phyloP scores from a whole-genome alignment of 2,888 invertebrate genomes.

The Oxytorus armatus region DNA sequence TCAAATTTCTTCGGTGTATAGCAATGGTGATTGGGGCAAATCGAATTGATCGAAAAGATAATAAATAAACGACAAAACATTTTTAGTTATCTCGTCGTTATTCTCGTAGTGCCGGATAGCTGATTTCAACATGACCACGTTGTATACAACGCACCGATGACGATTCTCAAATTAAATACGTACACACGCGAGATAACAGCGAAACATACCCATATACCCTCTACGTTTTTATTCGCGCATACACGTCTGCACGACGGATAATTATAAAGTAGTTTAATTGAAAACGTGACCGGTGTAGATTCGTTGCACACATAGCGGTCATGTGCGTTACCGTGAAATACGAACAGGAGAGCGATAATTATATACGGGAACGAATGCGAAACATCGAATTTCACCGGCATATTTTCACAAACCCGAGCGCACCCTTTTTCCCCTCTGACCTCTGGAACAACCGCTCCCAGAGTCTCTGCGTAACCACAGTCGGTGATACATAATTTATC shows the following conservation, averaged over 20 bases:
- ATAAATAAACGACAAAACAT: slow-evolving; percentile 15
- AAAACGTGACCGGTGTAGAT: slow-evolving; percentile 62
- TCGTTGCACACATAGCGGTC: slow-evolving; percentile 26
- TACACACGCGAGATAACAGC: slow-evolving; percentile 7
- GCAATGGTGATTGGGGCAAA: slow-evolving; percentile 1
- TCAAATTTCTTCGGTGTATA: neutral
- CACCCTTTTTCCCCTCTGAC: slow-evolving; percentile 13
- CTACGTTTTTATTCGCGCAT: neutral
- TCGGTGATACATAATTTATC: slow-evolving; percentile 64
- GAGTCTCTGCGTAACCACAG: slow-evolving; percentile 29
- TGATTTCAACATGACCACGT: slow-evolving; percentile 33
- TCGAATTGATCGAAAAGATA: slow-evolving; percentile 6
- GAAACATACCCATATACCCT: slow-evolving; percentile 9
- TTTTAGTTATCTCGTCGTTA: slow-evolving; percentile 8
- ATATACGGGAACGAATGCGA: slow-evolving; percentile 53
- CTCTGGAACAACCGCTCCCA: slow-evolving; percentile 22
- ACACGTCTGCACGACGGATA: slow-evolving; percentile 35
- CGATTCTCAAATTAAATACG: slow-evolving; percentile 58
- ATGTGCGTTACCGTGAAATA: slow-evolving; percentile 46
- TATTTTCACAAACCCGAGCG: slow-evolving; percentile 45
- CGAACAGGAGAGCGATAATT: slow-evolving; percentile 64
- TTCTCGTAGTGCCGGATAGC: slow-evolving; percentile 7
- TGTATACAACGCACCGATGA: slow-evolving; percentile 9
- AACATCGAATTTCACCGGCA: slow-evolving; percentile 56
- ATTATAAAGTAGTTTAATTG: slow-evolving; percentile 68